phyloP scores from a whole-genome alignment of 37 sponge, comb jelly and placozoan species.

The Aplysina aerophoba region DNA sequence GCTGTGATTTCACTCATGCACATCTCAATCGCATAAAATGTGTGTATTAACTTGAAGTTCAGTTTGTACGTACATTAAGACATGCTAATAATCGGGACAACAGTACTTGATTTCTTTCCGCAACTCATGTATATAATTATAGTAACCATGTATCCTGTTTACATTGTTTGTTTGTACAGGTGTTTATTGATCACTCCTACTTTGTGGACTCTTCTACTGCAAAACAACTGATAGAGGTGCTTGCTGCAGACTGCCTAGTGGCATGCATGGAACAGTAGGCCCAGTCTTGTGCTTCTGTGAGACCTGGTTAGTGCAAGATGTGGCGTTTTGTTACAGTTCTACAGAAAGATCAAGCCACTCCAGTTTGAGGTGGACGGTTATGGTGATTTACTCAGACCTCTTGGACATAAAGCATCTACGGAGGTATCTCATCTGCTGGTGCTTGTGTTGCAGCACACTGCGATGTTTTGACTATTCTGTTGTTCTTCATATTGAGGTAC shows the following conservation, averaged over 20 bases:
- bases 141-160: no score
- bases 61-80: no score
- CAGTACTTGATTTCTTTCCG: no score
- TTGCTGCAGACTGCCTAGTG: no score
- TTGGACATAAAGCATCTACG: conserved; percentile 48
- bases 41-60: no score
- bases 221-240: conserved; percentile 47
- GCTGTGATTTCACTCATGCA: no score
- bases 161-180: conserved; percentile 46
- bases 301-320: background rate
- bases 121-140: no score
- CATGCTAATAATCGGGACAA: no score
- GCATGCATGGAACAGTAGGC: no score
- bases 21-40: no score
- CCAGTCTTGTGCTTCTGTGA: background rate
- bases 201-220: conserved; percentile 50
- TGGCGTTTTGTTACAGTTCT: conserved; percentile 44
- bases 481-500: background rate
- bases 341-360: conserved; percentile 62
- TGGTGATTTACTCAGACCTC: conserved; percentile 83
- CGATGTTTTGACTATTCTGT: background rate
- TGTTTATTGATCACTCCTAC: conserved; percentile 65
- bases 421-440: conserved; percentile 23
- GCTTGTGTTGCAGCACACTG: background rate
- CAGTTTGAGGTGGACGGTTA: conserved; percentile 81